phyloP scores from a whole-genome alignment of 2,113 vertebrate species.

The Hipposideros armiger region DNA sequence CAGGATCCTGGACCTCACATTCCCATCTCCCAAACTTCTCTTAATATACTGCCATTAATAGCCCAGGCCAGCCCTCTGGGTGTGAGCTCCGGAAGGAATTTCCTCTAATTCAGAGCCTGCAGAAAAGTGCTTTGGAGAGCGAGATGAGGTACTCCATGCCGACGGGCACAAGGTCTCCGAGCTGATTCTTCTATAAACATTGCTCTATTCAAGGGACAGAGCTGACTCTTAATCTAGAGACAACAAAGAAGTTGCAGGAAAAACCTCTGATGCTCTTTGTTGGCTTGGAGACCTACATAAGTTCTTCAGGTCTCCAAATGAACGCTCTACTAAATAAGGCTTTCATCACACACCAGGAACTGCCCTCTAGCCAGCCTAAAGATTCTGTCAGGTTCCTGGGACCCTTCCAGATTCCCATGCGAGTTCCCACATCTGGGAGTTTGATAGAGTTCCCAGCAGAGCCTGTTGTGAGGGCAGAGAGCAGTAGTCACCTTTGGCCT shows the following conservation, averaged over 20 bases:
- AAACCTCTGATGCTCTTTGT: not conserved
- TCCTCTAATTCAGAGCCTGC: not conserved
- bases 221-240: not conserved
- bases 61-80: not conserved
- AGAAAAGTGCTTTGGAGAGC: not conserved
- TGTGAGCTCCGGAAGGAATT: not conserved
- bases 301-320: not conserved
- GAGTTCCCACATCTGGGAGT: not conserved
- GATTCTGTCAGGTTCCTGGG: not conserved
- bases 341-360: not conserved
- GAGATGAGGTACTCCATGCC: not conserved
- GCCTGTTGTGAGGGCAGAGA: not conserved
- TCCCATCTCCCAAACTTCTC: not conserved
- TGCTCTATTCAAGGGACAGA: not conserved
- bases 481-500: not conserved
- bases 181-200: not conserved
- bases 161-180: not conserved
- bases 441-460: not conserved
- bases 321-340: not conserved
- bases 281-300: not conserved
- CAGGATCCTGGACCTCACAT: not conserved
- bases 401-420: not conserved
- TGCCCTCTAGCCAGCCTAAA: not conserved
- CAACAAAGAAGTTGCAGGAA: not conserved
- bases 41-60: not conserved